Evolutionary conservation across 2,888 invertebrate genomes (phyloP).

Genomic region (Mimas tiliae): DNA sequence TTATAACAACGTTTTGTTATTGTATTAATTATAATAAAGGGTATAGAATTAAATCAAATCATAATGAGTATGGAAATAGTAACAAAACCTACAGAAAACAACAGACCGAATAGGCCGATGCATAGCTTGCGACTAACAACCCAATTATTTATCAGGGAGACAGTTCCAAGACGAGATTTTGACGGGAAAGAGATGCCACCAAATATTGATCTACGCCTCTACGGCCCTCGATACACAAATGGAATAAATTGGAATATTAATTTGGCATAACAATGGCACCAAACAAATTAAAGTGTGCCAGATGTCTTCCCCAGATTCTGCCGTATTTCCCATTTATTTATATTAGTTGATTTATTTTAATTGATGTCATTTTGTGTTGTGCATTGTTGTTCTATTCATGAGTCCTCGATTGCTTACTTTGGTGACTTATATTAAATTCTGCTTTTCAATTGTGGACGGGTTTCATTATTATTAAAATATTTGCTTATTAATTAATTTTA

Average conservation of each 20-base stretch:
- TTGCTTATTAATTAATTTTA: background rate
- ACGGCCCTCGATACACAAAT: slow-evolving; percentile 77
- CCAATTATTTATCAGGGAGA: slow-evolving; percentile 56
- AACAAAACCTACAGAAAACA: background rate
- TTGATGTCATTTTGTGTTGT: slow-evolving; percentile 50
- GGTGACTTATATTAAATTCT: slow-evolving; percentile 17
- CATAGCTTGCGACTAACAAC: slow-evolving; percentile 50
- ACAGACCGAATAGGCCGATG: background rate
- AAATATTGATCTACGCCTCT: slow-evolving; percentile 81
- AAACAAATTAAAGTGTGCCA: slow-evolving; percentile 83
- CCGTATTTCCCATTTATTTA: slow-evolving; percentile 68
- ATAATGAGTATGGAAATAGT: background rate
- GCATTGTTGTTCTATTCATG: slow-evolving; percentile 35
- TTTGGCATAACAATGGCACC: slow-evolving; percentile 80
- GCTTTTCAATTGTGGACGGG: background rate
- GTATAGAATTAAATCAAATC: background rate
- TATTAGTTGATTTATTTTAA: slow-evolving; percentile 68
- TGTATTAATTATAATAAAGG: no score
- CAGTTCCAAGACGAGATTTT: slow-evolving; percentile 51
- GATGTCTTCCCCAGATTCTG: slow-evolving; percentile 75
- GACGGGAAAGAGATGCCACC: slow-evolving; percentile 62
- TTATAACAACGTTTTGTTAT: no score
- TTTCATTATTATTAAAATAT: background rate
- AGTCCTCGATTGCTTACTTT: background rate
- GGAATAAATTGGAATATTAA: slow-evolving; percentile 85